Evolutionary conservation across 2,113 vertebrate genomes (phyloP).

Genomic region (Desmodus rotundus): DNA sequence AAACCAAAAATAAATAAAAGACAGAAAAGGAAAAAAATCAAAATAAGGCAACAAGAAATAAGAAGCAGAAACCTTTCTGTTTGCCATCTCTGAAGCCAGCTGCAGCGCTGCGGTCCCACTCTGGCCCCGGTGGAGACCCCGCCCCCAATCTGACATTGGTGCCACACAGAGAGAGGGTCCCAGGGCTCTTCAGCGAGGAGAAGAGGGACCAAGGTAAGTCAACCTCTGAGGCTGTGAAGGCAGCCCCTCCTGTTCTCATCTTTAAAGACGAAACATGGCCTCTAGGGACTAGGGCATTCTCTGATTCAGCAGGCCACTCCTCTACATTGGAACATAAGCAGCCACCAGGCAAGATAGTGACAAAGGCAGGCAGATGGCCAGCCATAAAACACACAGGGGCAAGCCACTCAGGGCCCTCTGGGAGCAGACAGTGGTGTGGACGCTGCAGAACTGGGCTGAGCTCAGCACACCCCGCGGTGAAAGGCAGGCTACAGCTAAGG

Average conservation of each 20-base stretch:
- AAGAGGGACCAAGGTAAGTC: constrained; percentile 53
- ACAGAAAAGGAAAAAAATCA: background rate
- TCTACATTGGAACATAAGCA: constrained; percentile 42
- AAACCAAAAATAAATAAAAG: constrained; percentile 1
- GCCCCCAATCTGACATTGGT: background rate
- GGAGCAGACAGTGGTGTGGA: constrained; percentile 43
- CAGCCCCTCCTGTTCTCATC: constrained; percentile 30
- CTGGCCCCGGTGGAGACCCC: constrained; percentile 3
- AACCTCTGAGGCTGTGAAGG: constrained; percentile 41
- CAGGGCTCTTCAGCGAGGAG: background rate
- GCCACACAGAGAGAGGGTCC: constrained; percentile 25
- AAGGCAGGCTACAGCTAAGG: constrained; percentile 71
- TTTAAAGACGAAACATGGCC: constrained; percentile 43
- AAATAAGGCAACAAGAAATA: constrained; percentile 14
- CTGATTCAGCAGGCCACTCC: constrained; percentile 43
- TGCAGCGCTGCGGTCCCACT: background rate
- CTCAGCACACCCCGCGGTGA: constrained; percentile 21
- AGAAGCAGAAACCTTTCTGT: constrained; percentile 21
- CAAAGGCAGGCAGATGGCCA: constrained; percentile 36
- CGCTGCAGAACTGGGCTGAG: constrained; percentile 20
- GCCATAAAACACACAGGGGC: background rate
- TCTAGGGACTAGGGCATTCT: constrained; percentile 24
- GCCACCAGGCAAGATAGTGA: constrained; percentile 49
- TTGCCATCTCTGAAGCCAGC: constrained; percentile 40
- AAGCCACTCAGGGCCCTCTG: constrained; percentile 47